These are phyloP conservation scores for Theodoxus fluviatilis DNA, from an alignment of 2,888 invertebrate genomes.

Conservation along the genomic window DNA sequence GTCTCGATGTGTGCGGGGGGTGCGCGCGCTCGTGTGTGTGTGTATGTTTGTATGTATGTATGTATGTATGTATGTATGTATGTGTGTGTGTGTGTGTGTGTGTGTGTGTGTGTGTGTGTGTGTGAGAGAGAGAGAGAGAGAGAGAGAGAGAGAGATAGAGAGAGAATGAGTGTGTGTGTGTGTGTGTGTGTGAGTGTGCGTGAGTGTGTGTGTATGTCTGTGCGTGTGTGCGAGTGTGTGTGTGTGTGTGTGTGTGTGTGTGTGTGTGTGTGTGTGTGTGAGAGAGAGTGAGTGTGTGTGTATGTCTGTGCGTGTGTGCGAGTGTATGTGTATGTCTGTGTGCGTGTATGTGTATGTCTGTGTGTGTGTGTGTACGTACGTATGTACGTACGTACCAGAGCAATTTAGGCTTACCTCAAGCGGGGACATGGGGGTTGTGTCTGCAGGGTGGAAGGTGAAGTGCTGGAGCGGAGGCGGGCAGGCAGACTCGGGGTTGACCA, in stretches of 20 bases:
- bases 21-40: background rate
- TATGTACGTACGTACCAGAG: background rate
- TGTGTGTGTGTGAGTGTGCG: conserved; percentile 16
- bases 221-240: conserved; percentile 7
- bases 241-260: conserved; percentile 15
- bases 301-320: conserved; percentile 17
- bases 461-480: conserved; percentile 37
- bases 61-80: conserved; percentile 1
- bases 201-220: conserved; percentile 19
- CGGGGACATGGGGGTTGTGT: too few species aligned
- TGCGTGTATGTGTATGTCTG: background rate
- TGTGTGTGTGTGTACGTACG: conserved; percentile 16
- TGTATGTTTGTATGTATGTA: conserved; percentile 11
- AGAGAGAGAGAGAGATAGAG: conserved; percentile 11
- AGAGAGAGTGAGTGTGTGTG: conserved; percentile 17
- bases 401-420: too few species aligned
- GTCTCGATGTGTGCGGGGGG: background rate
- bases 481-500: conserved; percentile 68
- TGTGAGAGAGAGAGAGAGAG: background rate
- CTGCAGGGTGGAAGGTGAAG: conserved; percentile 42
- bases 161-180: conserved; percentile 3
- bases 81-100: conserved; percentile 19
- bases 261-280: conserved; percentile 22
- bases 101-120: conserved; percentile 16
- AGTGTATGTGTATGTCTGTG: background rate